Conservation (phyloP, 2,888 invertebrate species). For the Plebejus argus region DNA sequence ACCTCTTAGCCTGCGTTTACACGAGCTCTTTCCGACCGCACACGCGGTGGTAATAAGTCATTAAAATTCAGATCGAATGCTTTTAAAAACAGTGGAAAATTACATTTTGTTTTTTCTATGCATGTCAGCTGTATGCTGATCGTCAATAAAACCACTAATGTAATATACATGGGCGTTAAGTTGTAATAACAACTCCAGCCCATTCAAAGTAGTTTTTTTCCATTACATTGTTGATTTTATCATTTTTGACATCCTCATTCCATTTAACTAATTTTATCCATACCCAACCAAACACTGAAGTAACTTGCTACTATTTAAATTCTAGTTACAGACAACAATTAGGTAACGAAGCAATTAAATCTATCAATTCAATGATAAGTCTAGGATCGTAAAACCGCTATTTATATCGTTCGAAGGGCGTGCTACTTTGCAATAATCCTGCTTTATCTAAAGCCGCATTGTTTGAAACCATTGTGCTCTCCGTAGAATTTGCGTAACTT, state of each 20-base stretch:
- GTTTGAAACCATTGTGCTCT: not conserved
- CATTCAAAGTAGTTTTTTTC: no score
- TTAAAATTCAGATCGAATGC: slow-evolving; percentile 3
- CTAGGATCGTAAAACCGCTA: not conserved
- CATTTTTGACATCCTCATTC: no score
- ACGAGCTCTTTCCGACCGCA: not conserved
- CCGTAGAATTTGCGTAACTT: not conserved
- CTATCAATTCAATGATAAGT: not conserved
- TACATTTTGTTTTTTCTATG: not conserved
- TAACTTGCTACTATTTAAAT: no score
- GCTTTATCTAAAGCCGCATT: slow-evolving; percentile 3
- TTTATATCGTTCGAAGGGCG: not conserved
- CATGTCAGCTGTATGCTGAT: not conserved
- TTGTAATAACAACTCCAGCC: no score
- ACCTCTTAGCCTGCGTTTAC: slow-evolving; percentile 43
- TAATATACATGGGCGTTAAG: no score
- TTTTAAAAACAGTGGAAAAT: not conserved
- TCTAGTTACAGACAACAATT: not conserved
- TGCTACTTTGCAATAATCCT: not conserved
- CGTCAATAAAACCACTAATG: no score
- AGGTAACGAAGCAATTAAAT: not conserved
- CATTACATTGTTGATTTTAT: no score
- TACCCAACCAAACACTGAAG: no score
- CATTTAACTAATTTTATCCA: no score
- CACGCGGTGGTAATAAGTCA: not conserved